Conservation (phyloP, 1,140 invertebrate species). For the Triops cancriformis region DNA sequence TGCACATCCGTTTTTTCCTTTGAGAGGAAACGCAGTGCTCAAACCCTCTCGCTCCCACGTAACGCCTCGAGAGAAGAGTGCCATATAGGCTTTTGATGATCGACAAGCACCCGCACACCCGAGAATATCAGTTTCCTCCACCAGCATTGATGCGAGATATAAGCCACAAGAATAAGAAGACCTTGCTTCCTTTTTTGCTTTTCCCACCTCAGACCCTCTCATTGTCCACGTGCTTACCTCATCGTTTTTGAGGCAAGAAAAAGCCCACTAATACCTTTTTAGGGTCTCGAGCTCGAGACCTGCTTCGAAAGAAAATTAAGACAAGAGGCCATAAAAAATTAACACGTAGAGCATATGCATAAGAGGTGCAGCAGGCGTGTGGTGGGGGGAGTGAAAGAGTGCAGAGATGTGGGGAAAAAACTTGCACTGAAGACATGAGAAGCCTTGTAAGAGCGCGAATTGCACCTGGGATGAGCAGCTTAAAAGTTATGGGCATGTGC, state of each 20-base stretch:
- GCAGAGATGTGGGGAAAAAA: too few relatives aligned
- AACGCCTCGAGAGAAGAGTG: neutral
- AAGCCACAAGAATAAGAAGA: neutral
- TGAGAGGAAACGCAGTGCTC: neutral
- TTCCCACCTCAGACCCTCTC: neutral
- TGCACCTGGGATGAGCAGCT: neutral
- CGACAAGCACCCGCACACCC: neutral
- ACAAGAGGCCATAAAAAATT: neutral
- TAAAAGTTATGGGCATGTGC: neutral
- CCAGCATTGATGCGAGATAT: neutral
- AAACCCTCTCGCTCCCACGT: neutral
- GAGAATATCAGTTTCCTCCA: neutral
- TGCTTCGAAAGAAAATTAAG: neutral
- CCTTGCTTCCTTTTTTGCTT: too few relatives aligned
- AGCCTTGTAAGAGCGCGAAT: neutral
- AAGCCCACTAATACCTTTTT: neutral
- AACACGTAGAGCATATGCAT: neutral
- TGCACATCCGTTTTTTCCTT: neutral
- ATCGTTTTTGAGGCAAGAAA: neutral
- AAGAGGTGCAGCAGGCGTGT: neutral
- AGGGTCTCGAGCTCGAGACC: neutral
- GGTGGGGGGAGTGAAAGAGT: neutral
- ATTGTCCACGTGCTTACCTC: neutral
- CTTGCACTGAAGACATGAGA: neutral
- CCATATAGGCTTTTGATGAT: neutral